phyloP scores from a whole-genome alignment of 2,888 invertebrate species.

The Byasa hedistus region DNA sequence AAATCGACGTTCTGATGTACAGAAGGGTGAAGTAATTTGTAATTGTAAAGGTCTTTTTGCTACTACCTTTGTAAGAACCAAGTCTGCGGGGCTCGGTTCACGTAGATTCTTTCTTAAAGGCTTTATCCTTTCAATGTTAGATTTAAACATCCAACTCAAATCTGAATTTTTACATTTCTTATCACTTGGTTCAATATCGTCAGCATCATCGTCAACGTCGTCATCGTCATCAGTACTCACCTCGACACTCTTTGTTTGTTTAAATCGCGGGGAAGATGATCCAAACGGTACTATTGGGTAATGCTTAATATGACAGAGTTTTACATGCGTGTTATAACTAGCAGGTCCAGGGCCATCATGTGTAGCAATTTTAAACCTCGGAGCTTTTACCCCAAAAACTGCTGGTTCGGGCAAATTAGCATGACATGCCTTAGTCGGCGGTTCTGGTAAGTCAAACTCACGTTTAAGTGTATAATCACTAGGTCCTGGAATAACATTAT shows the following conservation, averaged over 20 bases:
- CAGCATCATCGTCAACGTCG: neutral
- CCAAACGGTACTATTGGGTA: constrained; percentile 56
- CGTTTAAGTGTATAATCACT: constrained; percentile 54
- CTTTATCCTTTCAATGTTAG: constrained; percentile 56
- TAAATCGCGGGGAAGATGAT: constrained; percentile 53
- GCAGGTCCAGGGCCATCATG: constrained; percentile 61
- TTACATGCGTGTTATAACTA: constrained; percentile 44
- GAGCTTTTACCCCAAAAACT: constrained; percentile 56
- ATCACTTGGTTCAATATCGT: constrained; percentile 28
- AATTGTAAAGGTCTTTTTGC: constrained; percentile 37
- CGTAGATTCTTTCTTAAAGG: constrained; percentile 44
- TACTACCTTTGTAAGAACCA: constrained; percentile 36
- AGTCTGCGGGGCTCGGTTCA: constrained; percentile 55
- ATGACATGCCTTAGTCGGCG: constrained; percentile 42
- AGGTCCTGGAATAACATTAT: constrained; percentile 53
- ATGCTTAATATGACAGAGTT: constrained; percentile 41
- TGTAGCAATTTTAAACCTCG: constrained; percentile 49
- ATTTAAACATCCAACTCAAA: constrained; percentile 60
- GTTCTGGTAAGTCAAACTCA: constrained; percentile 51
- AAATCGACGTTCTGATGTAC: constrained; percentile 59
- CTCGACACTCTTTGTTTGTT: constrained; percentile 36
- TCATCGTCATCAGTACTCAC: constrained; percentile 40
- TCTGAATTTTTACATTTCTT: constrained; percentile 36
- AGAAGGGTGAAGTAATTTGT: constrained; percentile 57
- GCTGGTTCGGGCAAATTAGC: constrained; percentile 50